Evolutionary conservation across 2,113 vertebrate species (phyloP).

Genomic region (Syrrhaptes paradoxus): DNA sequence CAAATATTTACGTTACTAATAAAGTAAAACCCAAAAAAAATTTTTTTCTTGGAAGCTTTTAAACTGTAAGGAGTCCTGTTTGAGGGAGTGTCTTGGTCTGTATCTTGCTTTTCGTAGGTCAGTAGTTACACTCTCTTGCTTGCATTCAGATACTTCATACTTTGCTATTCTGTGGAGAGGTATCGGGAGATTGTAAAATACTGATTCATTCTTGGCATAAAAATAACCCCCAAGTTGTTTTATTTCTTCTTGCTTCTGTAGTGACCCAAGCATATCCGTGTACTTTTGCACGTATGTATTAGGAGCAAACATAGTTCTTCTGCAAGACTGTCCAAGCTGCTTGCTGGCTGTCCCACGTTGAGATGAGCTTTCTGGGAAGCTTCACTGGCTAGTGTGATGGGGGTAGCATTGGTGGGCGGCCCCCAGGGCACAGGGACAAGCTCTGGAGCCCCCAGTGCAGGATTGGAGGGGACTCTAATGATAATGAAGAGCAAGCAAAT

Average conservation of each 20-base stretch:
- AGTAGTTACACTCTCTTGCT: background rate
- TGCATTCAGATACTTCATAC: background rate
- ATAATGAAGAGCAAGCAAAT: background rate
- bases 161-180: background rate
- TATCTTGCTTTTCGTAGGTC: background rate
- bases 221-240: background rate
- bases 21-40: background rate
- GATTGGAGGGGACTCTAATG: fast-evolving
- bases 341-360: fast-evolving
- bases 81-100: background rate
- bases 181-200: background rate
- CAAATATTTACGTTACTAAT: background rate
- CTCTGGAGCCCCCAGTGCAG: background rate
- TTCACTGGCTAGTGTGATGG: background rate
- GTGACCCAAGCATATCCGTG: background rate
- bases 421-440: background rate
- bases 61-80: background rate
- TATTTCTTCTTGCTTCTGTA: background rate
- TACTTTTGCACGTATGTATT: background rate
- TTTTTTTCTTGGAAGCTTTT: background rate
- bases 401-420: background rate
- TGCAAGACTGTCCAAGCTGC: fast-evolving
- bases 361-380: background rate
- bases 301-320: fast-evolving
- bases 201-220: background rate